Conservation (phyloP, 2,797 vertebrate species). For the Sebastes flavidus region DNA sequence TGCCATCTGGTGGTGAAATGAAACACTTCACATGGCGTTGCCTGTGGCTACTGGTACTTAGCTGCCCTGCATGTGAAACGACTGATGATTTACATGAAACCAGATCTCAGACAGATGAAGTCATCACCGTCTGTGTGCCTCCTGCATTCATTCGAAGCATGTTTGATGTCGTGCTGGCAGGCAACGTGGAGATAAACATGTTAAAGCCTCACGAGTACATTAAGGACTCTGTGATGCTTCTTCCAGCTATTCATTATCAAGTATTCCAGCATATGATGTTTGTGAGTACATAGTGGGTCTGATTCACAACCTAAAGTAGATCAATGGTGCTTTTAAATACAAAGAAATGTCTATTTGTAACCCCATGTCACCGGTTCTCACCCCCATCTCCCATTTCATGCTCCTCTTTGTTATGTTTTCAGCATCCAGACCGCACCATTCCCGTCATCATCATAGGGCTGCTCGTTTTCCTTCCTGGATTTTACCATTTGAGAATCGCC, state of each 20-base stretch:
- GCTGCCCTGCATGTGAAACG: background rate
- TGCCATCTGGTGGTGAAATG: conserved; percentile 65
- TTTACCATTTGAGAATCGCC: conserved; percentile 96
- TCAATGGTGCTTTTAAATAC: background rate
- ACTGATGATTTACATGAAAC: conserved; percentile 40
- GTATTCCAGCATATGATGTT: background rate
- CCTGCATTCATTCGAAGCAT: background rate
- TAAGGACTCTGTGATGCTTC: background rate
- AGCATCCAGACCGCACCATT: conserved; percentile 91
- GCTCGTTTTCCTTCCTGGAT: conserved; percentile 94
- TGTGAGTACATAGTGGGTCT: background rate
- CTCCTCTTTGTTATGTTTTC: conserved; percentile 14
- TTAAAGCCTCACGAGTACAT: conserved; percentile 26
- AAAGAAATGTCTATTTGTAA: background rate
- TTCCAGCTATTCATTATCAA: background rate
- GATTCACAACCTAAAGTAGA: background rate
- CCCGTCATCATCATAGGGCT: conserved; percentile 94
- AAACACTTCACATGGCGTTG: background rate
- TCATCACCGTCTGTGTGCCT: conserved; percentile 2
- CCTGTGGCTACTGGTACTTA: conserved; percentile 17
- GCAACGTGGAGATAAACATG: conserved; percentile 20
- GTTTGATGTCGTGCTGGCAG: background rate
- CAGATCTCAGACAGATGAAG: conserved; percentile 32
- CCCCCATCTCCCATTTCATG: background rate
- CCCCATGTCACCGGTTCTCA: background rate